Conservation (phyloP, 2,888 invertebrate species). For the Lasioglossum morio region DNA sequence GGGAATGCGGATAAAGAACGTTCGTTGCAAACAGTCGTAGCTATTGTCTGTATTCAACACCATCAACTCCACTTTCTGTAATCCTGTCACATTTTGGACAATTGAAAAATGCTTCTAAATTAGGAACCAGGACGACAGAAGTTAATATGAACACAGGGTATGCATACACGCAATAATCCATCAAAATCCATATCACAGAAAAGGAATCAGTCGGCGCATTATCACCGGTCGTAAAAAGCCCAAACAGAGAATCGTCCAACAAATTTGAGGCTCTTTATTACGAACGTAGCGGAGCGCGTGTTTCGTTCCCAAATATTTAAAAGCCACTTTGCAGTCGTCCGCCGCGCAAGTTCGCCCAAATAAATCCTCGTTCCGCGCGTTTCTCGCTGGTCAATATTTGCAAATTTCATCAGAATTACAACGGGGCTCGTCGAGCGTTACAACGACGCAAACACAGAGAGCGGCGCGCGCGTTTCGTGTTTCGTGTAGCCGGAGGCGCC, state of each 20-base stretch:
- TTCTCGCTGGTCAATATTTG: conserved; percentile 5
- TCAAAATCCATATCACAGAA: background rate
- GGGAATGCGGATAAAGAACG: background rate
- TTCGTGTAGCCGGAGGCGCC: conserved; percentile 14
- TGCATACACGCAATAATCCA: background rate
- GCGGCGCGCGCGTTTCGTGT: background rate
- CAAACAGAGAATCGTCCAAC: background rate
- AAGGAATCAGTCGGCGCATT: background rate
- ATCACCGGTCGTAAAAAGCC: background rate
- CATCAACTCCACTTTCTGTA: background rate
- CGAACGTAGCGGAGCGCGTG: background rate
- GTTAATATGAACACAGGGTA: background rate
- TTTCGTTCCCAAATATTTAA: background rate
- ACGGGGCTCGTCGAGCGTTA: conserved; percentile 6
- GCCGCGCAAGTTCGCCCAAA: background rate
- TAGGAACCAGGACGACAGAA: background rate
- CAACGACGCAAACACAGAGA: conserved; percentile 11
- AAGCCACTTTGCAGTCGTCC: background rate
- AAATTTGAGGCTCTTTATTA: background rate
- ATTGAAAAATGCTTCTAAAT: background rate
- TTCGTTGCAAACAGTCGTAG: background rate
- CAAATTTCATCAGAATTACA: conserved; percentile 18
- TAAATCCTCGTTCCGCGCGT: conserved; percentile 2
- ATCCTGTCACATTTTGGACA: background rate
- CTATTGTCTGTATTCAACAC: background rate